Evolutionary conservation across 1,140 invertebrate genomes (phyloP), one percentile per base, ranked within the genome.

Genomic region (Trypoxylus dichotomus): DNA sequence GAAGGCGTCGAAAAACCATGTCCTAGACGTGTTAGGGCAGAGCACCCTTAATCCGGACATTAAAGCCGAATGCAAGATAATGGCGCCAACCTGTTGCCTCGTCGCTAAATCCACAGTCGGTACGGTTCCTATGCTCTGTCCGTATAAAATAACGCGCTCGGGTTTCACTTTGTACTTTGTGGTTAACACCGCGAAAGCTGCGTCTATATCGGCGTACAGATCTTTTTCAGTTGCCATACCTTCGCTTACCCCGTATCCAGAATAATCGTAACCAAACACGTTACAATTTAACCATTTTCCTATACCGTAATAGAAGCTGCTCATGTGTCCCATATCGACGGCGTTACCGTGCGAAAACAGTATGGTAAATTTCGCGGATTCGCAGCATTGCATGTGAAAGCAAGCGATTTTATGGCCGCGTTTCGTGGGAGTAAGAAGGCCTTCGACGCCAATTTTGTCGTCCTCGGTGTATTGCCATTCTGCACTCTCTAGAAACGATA

Each of bases 261-360:
- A 92, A 86, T 94, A 94, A 86, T 94, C 93, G 85, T 93, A 94
- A 83, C 91, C 91, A 84, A 94, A 92, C 76, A 94, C 91, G 84
- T 95, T 94, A 83, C 92, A 93, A 79, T 92, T 91, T 75, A 94
- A 90, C 77, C 91, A 83, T 41, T 89, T 88, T 19, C 92, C 93
- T 43, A 94, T 87, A 27, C 91, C 91, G 78, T 91, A 88, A 81
- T 92, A 93, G 82, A 93, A 93, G 82, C 89, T 90, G 82, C 89
- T 90, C 91, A 94, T 93, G 84, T 92, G 91, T 68, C 91, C 91
- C 47, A 93, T 81, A 83, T 93, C 91, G 8, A 91, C 90, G 19
- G 90, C 91, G 84, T 92, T 92, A 24, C 90, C 93, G 84, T 94
- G 93, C 75, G 93, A 94, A 83, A 92, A 94, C 6, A 94, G 85